Conservation (phyloP, 2,797 vertebrate genomes). For the Alauda arvensis region DNA sequence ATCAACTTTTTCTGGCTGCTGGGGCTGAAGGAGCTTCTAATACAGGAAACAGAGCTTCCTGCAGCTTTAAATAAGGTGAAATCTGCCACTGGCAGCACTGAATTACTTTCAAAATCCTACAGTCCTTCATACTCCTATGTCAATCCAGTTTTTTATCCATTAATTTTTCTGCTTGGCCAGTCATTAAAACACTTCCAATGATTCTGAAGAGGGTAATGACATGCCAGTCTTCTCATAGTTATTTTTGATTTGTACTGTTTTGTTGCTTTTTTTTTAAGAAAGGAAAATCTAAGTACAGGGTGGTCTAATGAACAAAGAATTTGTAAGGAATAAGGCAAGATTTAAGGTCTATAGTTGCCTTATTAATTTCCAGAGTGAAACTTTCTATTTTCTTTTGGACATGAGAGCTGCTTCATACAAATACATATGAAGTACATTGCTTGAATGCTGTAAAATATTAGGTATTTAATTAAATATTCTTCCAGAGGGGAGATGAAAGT, state of each 20-base stretch:
- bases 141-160: background rate
- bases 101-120: background rate
- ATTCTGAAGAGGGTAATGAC: background rate
- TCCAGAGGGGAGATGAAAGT: background rate
- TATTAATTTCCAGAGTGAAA: background rate
- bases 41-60: background rate
- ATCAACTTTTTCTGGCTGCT: background rate
- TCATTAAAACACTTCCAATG: background rate
- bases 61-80: background rate
- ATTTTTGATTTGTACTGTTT: background rate
- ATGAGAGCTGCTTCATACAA: background rate
- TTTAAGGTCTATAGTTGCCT: background rate
- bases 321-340: background rate
- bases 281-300: background rate
- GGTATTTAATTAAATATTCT: background rate
- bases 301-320: background rate
- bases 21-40: background rate
- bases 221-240: background rate
- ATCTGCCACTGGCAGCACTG: background rate
- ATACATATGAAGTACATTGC: background rate
- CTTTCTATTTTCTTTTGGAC: background rate
- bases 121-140: background rate
- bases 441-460: background rate
- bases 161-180: background rate
- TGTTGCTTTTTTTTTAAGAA: background rate